Evolutionary conservation across 2,888 invertebrate genomes (phyloP), one percentile per base, ranked within the genome.

Genomic region (Drepanosiphum platanoidis): DNA sequence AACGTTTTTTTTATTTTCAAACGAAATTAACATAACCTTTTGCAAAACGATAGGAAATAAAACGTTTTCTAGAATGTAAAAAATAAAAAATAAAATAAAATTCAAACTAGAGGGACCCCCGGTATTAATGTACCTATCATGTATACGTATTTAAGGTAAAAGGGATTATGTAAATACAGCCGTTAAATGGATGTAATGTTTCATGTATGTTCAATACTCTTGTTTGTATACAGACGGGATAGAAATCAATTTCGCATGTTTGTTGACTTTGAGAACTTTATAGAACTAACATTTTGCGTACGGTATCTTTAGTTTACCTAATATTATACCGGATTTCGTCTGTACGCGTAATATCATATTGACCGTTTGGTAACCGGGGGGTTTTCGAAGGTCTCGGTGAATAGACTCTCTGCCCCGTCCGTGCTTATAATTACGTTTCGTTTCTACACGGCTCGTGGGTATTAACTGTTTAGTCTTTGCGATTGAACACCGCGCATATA

Each of bases 231-330:
- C 32, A 42, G 32, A n/a, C n/a, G 15, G 32, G 11, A 64, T 64
- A 15, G 13, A 79, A 79, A 79, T 46, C 46, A 68, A 27, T 15
- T 46, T 68, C 39, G 22, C 42, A 78, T n/a, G 42, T 79, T 66
- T 79, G 79, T 79, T 79, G 79, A 79, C 66, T 79, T 46, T 66
- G 46, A 32, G 46, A 79, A 79, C 79, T 68, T 34, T 46, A 46
- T 32, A 18, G 66, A 15, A 46, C 1, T 15, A 42, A 79, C 66
- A 42, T 79, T 61, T 34, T 68, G 66, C 66, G 64, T 64, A 13
- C 36, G 46, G 7, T 58, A 75, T 75, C n/a, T n/a, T 58, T 36
- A 13, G 27, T 75, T 75, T n/a, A n/a, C n/a, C n/a, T n/a, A 13
- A 64, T 64, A 27, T 64, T 27, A 30, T 8, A 64, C 64, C 30